Evolutionary conservation across 2,888 invertebrate genomes (phyloP).

Genomic region (Atethmia centrago): DNA sequence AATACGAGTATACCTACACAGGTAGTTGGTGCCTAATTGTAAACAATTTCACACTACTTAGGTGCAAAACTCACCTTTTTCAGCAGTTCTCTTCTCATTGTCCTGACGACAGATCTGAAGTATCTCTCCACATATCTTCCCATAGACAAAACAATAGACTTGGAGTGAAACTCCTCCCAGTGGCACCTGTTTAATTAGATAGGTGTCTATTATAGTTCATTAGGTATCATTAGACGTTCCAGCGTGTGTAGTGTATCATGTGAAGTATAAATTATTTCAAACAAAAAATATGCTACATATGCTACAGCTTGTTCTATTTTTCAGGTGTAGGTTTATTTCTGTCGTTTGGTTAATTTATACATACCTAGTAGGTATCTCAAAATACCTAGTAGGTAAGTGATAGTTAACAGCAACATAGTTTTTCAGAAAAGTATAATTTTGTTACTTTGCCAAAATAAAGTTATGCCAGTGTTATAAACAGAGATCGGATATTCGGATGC

Average conservation of each 20-base stretch:
- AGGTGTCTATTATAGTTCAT: constrained; percentile 34
- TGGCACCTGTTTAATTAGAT: constrained; percentile 33
- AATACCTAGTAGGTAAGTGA: background rate
- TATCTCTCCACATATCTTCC: constrained; percentile 26
- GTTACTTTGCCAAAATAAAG: background rate
- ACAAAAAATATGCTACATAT: constrained; percentile 3
- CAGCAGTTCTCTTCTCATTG: constrained; percentile 28
- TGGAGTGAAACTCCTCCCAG: constrained; percentile 28
- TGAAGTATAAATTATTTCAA: constrained; percentile 22
- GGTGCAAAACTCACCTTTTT: constrained; percentile 24
- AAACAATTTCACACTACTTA: constrained; percentile 6
- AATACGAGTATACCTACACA: background rate
- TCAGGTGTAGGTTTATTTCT: background rate
- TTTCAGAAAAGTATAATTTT: too few species aligned
- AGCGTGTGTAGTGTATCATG: constrained; percentile 43
- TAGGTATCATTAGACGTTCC: constrained; percentile 41
- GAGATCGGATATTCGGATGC: too few species aligned
- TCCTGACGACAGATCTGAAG: constrained; percentile 14
- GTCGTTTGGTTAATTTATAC: background rate
- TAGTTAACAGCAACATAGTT: background rate
- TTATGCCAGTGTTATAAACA: background rate
- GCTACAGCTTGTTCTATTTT: background rate
- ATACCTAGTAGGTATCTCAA: background rate
- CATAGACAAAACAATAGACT: constrained; percentile 46
- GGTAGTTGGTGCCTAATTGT: background rate